These are phyloP conservation scores for Microctonus aethiopoides DNA, from an alignment of 2,888 invertebrate genomes.

Conservation along the genomic window DNA sequence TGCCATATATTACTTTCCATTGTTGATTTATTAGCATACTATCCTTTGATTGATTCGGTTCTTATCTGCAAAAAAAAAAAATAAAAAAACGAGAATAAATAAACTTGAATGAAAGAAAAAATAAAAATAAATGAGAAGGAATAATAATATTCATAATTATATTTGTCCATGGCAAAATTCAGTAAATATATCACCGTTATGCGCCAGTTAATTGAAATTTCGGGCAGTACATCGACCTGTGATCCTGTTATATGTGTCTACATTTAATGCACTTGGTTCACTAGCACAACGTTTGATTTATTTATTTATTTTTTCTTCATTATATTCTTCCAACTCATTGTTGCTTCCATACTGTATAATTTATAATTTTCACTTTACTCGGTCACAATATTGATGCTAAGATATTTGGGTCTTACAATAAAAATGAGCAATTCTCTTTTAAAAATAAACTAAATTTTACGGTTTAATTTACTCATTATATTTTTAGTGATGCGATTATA, in stretches of 20 bases:
- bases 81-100: background rate
- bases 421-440: background rate
- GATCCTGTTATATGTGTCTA: constrained; percentile 26
- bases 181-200: constrained; percentile 32
- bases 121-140: background rate
- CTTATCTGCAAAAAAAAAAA: constrained; percentile 48
- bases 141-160: background rate
- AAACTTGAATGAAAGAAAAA: background rate
- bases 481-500: background rate
- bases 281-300: background rate
- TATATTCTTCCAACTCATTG: background rate
- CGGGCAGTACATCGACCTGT: constrained; percentile 32
- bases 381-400: background rate
- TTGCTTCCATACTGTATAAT: background rate
- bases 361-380: background rate
- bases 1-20: constrained; percentile 48
- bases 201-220: constrained; percentile 34
- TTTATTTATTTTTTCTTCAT: background rate
- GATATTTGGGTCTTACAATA: background rate
- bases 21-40: constrained; percentile 58
- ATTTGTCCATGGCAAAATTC: constrained; percentile 5
- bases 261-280: constrained; percentile 4
- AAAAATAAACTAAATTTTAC: background rate
- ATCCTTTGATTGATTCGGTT: constrained; percentile 45
- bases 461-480: background rate